phyloP scores from a whole-genome alignment of 2,797 vertebrate genomes.

The Pelodytes ibericus region DNA sequence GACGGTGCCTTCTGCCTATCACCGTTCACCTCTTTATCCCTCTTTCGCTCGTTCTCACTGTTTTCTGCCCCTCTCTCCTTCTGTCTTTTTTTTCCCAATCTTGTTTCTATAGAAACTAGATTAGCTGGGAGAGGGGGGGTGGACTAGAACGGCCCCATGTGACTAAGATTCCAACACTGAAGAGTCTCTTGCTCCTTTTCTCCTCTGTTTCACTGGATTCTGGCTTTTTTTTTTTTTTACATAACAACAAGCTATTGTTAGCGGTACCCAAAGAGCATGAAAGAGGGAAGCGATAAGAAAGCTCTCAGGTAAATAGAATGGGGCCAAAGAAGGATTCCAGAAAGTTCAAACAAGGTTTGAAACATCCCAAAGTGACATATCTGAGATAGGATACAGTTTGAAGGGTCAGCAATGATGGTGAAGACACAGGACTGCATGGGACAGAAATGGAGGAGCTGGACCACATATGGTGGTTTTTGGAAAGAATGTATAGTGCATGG shows the following conservation, averaged over 20 bases:
- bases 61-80: constrained; percentile 30
- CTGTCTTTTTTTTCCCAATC: constrained; percentile 65
- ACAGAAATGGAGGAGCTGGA: no score
- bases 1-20: constrained; percentile 11
- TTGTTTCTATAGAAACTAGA: constrained; percentile 78
- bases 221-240: constrained; percentile 45
- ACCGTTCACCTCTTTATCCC: constrained; percentile 63
- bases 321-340: neutral
- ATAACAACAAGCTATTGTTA: constrained; percentile 53
- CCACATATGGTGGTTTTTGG: no score
- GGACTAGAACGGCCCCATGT: constrained; percentile 70
- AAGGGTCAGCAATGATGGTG: no score
- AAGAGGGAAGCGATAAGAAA: constrained; percentile 15
- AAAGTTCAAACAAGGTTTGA: neutral
- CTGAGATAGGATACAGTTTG: neutral
- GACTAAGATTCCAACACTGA: constrained; percentile 74
- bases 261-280: constrained; percentile 36
- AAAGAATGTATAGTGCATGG: no score
- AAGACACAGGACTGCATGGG: no score
- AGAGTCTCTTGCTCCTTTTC: constrained; percentile 62
- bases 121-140: constrained; percentile 70
- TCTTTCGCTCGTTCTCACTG: constrained; percentile 62
- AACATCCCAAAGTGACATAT: neutral
- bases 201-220: constrained; percentile 25
- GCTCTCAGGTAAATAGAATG: constrained; percentile 12